A percentile compares a stretch with the other conserved stretches of the same genome.
These are phyloP conservation scores for Brachyrhaphis roseni DNA, from an alignment of 2,797 vertebrate genomes.

Conservation along the genomic window DNA sequence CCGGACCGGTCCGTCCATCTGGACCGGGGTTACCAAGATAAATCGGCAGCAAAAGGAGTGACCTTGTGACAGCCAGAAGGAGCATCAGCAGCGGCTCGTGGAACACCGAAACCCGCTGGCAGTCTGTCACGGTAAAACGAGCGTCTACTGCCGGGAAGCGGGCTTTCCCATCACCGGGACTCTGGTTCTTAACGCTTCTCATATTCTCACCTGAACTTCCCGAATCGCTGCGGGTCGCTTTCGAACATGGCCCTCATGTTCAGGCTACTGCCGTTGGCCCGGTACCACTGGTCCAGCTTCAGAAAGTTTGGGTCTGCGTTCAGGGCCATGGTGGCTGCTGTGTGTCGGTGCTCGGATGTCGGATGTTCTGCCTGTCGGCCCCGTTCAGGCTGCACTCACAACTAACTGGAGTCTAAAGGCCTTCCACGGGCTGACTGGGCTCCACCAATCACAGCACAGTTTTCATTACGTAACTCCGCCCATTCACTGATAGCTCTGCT, in stretches of 20 bases:
- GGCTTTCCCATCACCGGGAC: neutral
- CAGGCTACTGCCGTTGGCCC: slow-evolving; percentile 71
- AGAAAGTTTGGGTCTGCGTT: slow-evolving; percentile 79
- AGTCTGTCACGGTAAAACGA: too few relatives aligned
- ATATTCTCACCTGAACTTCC: slow-evolving; percentile 80
- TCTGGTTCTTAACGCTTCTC: neutral
- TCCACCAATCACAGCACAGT: slow-evolving; percentile 18
- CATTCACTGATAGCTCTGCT: neutral
- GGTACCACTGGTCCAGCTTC: slow-evolving; percentile 84
- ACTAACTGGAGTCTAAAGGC: neutral
- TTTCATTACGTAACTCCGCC: neutral
- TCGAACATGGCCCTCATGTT: slow-evolving; percentile 87
- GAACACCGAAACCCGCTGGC: neutral
- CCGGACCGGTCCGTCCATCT: neutral
- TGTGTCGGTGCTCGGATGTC: neutral
- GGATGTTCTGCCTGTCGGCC: neutral
- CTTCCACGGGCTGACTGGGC: too few relatives aligned
- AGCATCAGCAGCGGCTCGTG: neutral
- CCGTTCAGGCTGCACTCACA: neutral
- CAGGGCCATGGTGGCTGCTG: slow-evolving; percentile 79
- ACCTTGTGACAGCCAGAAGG: slow-evolving; percentile 46
- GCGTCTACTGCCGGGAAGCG: neutral
- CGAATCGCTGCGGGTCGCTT: slow-evolving; percentile 82
- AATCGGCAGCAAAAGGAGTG: neutral
- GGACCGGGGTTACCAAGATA: too few relatives aligned